Evolutionary conservation across 1,140 invertebrate genomes (phyloP), one percentile per base, ranked within the genome.

Genomic region (Wasmannia auropunctata): DNA sequence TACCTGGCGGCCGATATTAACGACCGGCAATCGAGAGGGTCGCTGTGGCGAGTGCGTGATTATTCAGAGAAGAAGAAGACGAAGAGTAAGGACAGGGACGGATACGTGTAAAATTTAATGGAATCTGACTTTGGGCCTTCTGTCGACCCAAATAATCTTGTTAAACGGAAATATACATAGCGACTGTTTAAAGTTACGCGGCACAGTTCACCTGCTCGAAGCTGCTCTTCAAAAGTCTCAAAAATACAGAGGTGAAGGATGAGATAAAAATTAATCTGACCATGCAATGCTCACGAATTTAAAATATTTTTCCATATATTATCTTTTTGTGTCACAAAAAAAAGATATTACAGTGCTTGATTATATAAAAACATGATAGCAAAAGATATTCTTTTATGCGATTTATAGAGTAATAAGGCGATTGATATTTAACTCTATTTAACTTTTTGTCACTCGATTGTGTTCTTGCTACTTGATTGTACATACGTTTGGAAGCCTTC

Each of bases 1-100:
- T 89, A 86, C 67, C 87, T 80, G 88, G 83, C 43, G 69, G 51
- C 85, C 86, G 60, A 90, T 92, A 92, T 92, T 92, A 92, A 92
- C 90, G 92, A 92, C 86, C 65, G 49, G 85, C 88, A 87, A 91
- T 91, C 74, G 86, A 74, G 72, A 76, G 69, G 80, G 70, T 85
- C 86, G 83, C 65, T 87, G 46, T 75, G 88, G 79, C 87, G 88
- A 86, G 84, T 70, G 56, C 63, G 80, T 84, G 81, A 90, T 91
- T 91, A 92, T 89, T 90, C 79, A 63, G 49, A 81, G 60, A 80
- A 76, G 54, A 79, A 69, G 40, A 85, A 81, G 70, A 60, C 4
- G 28, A 72, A 79, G 22, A 84, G 7, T 31, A 54, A 79, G 67
- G 25, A 46, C 65, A 81, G 79, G 79, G 79, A 28, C 69, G 67